Evolutionary conservation across 2,113 vertebrate genomes (phyloP), one percentile per base, ranked within the genome.

Genomic region (Malaclemys terrapin): DNA sequence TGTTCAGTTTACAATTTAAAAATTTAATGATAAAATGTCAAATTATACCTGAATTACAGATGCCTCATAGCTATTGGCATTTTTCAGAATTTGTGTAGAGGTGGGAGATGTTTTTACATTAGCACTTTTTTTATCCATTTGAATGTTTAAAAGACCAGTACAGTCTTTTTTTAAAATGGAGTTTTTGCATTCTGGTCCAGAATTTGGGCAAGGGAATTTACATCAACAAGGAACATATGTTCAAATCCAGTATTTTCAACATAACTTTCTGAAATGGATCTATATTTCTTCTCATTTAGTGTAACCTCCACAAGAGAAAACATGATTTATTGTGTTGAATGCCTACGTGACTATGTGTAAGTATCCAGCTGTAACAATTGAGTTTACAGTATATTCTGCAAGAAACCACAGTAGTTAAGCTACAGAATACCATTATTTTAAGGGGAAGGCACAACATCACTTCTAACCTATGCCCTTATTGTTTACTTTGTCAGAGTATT

Each of bases 301-400:
- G 99, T 99, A 87, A 98, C 98, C 4, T 98, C 99, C 57, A 98
- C 99, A 59, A 98, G 99, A 85, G 99, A 99, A 93, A 99, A 98
- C 69, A 99, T 99, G 98, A 96, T 98, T 53, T 99, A 99, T 97
- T 98, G 98, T 0, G 98, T 99, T 27, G 98, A 99, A 92, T 99
- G 99, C 94, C 95, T 99, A 94, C 98, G 99, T 95, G 98, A 99
- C 93, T 97, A 99, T 10, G 94, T 99, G 99, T 99, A 95, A 99
- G 99, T 98, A 93, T 87, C 87, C 80, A 49, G 10, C 2, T 10
- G 9, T 22, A 0, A 10, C 42, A 91, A 82, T 5, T 49, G 42
- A 75, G 38, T 90, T 91, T 79, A 24, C 0, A 93, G 17, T 38
- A 2, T 59, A 8, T 90, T 69, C 76, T 84, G 57, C 88, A 85